Conservation (phyloP, 1,140 invertebrate species). For the Drosophila saltans region DNA sequence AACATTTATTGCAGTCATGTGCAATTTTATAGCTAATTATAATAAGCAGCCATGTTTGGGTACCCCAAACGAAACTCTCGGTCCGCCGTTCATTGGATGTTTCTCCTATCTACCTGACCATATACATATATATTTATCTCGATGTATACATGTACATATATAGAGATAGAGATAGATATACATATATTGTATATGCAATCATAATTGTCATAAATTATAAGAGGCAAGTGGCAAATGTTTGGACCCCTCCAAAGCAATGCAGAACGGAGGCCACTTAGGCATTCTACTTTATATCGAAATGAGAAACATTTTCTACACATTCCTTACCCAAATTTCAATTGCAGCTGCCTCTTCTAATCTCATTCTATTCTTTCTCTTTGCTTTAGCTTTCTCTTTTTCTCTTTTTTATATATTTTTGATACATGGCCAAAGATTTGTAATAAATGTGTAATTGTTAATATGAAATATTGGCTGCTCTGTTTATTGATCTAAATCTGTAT, state of each 20-base stretch:
- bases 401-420: not conserved
- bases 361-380: conserved; percentile 1
- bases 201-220: conserved; percentile 76
- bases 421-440: conserved; percentile 16
- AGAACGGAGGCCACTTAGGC: not conserved
- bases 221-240: conserved; percentile 47
- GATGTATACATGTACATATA: not conserved
- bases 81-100: conserved; percentile 12
- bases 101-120: conserved; percentile 19
- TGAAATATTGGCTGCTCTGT: not conserved
- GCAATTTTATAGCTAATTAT: conserved; percentile 78
- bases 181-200: conserved; percentile 35
- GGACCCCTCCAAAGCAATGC: not conserved
- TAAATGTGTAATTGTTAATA: conserved; percentile 8
- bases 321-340: conserved; percentile 50
- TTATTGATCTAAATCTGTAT: not conserved
- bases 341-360: conserved; percentile 52
- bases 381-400: conserved; percentile 4
- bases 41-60: conserved; percentile 56
- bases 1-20: conserved; percentile 80
- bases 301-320: conserved; percentile 30
- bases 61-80: conserved; percentile 14
- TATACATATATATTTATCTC: conserved; percentile 10
- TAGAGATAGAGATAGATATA: not conserved
- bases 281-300: conserved; percentile 10